These are phyloP conservation scores for Nematopogon swammerdamellus DNA, from an alignment of 2,888 invertebrate species.

Conservation along the genomic window DNA sequence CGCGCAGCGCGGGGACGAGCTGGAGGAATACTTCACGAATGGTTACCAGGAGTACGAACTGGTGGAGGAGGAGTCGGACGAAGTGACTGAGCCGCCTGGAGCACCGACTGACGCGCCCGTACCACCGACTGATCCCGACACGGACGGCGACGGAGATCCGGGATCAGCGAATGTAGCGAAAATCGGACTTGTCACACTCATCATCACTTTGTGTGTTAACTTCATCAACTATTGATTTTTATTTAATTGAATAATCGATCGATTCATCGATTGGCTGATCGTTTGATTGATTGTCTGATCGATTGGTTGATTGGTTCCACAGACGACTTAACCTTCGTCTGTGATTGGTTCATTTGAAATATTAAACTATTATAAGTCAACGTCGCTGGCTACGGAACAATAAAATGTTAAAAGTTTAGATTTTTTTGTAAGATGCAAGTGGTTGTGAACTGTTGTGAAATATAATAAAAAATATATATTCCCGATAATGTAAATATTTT, in stretches of 20 bases:
- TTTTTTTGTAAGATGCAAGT: too few species aligned
- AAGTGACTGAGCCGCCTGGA: slow-evolving; percentile 3
- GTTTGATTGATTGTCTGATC: too few species aligned
- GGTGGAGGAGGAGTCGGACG: slow-evolving; percentile 10
- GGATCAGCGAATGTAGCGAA: slow-evolving; percentile 26
- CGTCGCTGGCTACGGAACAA: too few species aligned
- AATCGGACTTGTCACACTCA: slow-evolving; percentile 25
- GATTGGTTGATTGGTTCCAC: too few species aligned
- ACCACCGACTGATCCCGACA: neutral
- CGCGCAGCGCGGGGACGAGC: slow-evolving; percentile 21
- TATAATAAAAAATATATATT: too few species aligned
- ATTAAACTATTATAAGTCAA: too few species aligned
- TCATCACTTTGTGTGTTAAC: slow-evolving; percentile 22
- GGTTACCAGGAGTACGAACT: slow-evolving; percentile 28
- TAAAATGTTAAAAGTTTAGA: too few species aligned
- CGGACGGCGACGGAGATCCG: neutral
- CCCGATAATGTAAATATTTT: too few species aligned
- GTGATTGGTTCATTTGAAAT: too few species aligned
- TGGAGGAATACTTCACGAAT: slow-evolving; percentile 26
- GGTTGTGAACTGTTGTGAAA: too few species aligned
- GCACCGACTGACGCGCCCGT: slow-evolving; percentile 3
- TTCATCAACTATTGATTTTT: slow-evolving; percentile 14
- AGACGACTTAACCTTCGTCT: too few species aligned
- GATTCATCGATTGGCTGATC: too few species aligned
- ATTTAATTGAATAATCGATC: slow-evolving; percentile 6